Percentiles rank a stretch among this genome's conserved stretches.
phyloP scores from a whole-genome alignment of 2,888 invertebrate species.

The Leptinotarsa peninsularis region DNA sequence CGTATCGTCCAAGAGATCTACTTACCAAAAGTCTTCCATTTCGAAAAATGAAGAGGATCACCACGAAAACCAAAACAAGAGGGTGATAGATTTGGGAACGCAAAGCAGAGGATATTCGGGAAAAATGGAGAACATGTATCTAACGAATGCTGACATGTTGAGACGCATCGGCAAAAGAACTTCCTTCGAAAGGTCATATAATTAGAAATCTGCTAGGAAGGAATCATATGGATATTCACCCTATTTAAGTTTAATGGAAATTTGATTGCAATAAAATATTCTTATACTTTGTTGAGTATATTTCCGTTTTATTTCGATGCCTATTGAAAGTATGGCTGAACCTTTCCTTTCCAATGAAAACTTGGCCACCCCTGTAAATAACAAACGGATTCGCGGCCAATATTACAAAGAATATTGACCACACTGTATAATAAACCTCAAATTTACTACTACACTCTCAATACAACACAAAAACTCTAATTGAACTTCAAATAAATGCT shows the following conservation, averaged over 20 bases:
- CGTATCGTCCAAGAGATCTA: constrained; percentile 10
- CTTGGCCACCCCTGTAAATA: no score
- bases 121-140: constrained; percentile 26
- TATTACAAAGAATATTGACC: no score
- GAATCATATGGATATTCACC: background rate
- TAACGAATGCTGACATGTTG: constrained; percentile 16
- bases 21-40: background rate
- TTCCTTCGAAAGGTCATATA: background rate
- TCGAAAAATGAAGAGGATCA: background rate
- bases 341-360: no score
- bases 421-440: no score
- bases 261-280: no score
- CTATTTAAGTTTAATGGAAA: background rate
- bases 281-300: no score
- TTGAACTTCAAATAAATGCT: no score
- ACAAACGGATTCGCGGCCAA: no score
- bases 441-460: no score
- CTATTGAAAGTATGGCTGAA: no score
- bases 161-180: constrained; percentile 27
- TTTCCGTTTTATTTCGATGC: no score
- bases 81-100: constrained; percentile 36
- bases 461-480: no score
- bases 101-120: constrained; percentile 30
- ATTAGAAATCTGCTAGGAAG: background rate
- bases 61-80: constrained; percentile 27